Evolutionary conservation across 2,888 invertebrate species (phyloP), one percentile per base, ranked within the genome.

Genomic region (Osedax fenrisi): DNA sequence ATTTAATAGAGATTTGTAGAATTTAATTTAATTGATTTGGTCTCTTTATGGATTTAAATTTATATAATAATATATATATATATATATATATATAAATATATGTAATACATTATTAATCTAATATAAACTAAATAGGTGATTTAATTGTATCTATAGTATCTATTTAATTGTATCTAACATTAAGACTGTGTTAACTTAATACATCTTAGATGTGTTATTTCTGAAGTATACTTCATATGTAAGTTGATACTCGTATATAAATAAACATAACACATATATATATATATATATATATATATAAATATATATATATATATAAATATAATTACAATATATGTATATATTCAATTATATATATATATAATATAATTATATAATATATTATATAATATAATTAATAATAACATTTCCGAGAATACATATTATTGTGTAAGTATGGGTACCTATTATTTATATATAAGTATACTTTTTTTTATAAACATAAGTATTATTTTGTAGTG

Each of bases 291-390:
- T 0, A 64, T 64, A 64, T 64, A 64, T 21, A n/a, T n/a, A n/a
- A n/a, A n/a, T n/a, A n/a, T n/a, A 64, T 64, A 64, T 64, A 64
- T 64, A 64, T 64, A 64, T 64, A 64, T 21, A 1, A 17, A 64
- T 21, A 64, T 64, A 64, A 17, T 17, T 64, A 64, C n/a, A 64
- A 64, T 64, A 64, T 1, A 64, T 64, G n/a, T 64, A 64, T 0
- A 64, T 64, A 64, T 64, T 17, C n/a, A 64, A 17, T 17, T 64
- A 64, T 64, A 64, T 1, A 64, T 64, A 64, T 64, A 64, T 64
- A 64, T 64, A 21, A 64, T 64, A 64, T 64, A 64, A 10, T 10
- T 64, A 64, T n/a, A 64, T n/a, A n/a, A 0, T 21, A 17, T 17
- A 17, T 17, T 56, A 56, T 56, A 56, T 56, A 56, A 17, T 17